Base-by-base conservation (phyloP, 2,888 invertebrate species). In the Plutella xylostella region DNA sequence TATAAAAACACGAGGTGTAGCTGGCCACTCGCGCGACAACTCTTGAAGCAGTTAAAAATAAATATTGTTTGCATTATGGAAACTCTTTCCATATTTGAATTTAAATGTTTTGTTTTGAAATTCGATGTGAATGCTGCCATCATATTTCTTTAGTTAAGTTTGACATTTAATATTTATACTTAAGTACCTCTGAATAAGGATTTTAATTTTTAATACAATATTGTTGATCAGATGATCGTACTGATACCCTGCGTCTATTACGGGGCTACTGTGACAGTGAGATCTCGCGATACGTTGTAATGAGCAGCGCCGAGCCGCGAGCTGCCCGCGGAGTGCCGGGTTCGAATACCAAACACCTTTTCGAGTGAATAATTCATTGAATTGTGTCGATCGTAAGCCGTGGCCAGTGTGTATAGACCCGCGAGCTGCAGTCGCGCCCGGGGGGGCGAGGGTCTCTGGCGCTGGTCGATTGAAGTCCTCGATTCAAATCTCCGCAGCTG, bases 81-180 rank as follows among this genome's bases (percentile, higher is more conserved):
- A 61, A 55, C 54, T 53, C 55, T 60, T 61, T 58, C 65, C 63
- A 64, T 67, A 68, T 72, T 66, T 64, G 63, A 66, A 65, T 70
- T 63, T 68, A 62, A 63, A 65, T 56, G 52, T 55, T 55, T 61
- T 59, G 63, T 62, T 60, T 57, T 52, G 51, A 60, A 61, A 56
- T 61, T 61, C 53, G 59, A 64, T 65, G 61, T 61, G 57, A 51
- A 22, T 18, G 50, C 46, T 49, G 52, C 71, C 68, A n/a, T n/a
- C n/a, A n/a, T n/a, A n/a, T n/a, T n/a, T n/a, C n/a, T n/a, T n/a
- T n/a, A n/a, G n/a, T n/a, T n/a, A n/a, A n/a, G n/a, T n/a, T n/a
- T n/a, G n/a, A n/a, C n/a, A n/a, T n/a, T n/a, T n/a, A n/a, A n/a
- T n/a, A n/a, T n/a, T n/a, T n/a, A n/a, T n/a, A n/a, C n/a, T n/a